Conservation (phyloP, 2,113 vertebrate genomes). For the Conger conger region DNA sequence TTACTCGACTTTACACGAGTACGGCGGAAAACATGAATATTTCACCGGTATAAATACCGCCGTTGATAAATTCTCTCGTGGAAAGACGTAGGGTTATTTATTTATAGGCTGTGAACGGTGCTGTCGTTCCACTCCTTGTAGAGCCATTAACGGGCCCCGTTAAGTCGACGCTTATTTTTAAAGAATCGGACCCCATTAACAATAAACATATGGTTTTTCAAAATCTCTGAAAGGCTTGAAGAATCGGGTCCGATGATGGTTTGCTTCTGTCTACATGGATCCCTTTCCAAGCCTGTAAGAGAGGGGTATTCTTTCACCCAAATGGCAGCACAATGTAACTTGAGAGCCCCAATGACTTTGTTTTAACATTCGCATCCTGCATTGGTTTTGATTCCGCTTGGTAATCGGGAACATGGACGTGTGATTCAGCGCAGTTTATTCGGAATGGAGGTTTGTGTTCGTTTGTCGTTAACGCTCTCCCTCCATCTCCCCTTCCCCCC, state of each 20-base stretch:
- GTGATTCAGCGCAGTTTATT: neutral
- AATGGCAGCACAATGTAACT: neutral
- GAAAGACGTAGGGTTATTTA: neutral
- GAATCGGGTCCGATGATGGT: neutral
- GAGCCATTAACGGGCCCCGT: neutral
- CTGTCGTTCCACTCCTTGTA: conserved; percentile 1
- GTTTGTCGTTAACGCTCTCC: neutral
- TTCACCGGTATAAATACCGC: conserved; percentile 15
- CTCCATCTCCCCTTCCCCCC: conserved; percentile 3
- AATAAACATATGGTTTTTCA: neutral
- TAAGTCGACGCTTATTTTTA: neutral
- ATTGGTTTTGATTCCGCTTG: neutral
- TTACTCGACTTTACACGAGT: conserved; percentile 8
- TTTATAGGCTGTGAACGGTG: neutral
- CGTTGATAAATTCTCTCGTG: neutral
- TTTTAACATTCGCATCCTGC: neutral
- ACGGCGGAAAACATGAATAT: conserved; percentile 18
- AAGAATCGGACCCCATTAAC: neutral
- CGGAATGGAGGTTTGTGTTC: neutral
- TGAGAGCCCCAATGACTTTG: neutral
- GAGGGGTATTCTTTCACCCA: neutral
- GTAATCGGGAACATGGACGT: neutral
- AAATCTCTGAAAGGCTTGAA: neutral
- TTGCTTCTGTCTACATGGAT: neutral
- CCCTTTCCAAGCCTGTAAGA: neutral